Conservation (phyloP, 1,140 invertebrate genomes). For the Apis florea region DNA sequence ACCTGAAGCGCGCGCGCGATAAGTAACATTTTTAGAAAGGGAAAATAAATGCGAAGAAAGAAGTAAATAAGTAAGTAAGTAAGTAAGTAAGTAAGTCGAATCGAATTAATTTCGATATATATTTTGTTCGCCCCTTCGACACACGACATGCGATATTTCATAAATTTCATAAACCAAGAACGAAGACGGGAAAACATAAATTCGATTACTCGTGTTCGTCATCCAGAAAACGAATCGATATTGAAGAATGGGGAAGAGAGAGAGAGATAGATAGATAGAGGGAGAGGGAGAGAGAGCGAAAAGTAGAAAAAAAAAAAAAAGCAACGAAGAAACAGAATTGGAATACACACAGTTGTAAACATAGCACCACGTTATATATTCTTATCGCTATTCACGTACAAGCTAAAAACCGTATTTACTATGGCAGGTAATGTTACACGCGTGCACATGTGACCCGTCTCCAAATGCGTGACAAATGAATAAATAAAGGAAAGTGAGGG, state of each 20-base stretch:
- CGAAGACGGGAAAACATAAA: background rate
- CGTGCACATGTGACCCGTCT: constrained; percentile 19
- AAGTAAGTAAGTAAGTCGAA: no score
- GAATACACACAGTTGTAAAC: constrained; percentile 12
- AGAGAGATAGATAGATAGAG: background rate
- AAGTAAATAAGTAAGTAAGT: no score
- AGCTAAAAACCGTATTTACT: constrained; percentile 55
- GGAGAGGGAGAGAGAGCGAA: background rate
- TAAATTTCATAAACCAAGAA: background rate
- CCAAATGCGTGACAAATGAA: background rate
- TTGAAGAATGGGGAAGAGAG: background rate
- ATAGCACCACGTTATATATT: constrained; percentile 45
- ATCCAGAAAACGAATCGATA: constrained; percentile 4
- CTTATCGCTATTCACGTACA: constrained; percentile 41
- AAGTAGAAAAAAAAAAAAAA: background rate
- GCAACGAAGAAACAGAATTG: background rate
- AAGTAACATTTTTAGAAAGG: background rate
- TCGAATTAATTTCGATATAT: background rate
- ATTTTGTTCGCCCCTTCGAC: background rate
- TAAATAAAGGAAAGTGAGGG: background rate
- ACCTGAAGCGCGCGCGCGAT: constrained; percentile 49
- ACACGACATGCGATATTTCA: background rate
- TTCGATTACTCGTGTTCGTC: constrained; percentile 8
- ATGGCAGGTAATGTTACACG: constrained; percentile 49
- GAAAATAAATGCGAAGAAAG: background rate